Evolutionary conservation across 2,113 vertebrate genomes (phyloP).

Genomic region (Deroptyus accipitrinus): DNA sequence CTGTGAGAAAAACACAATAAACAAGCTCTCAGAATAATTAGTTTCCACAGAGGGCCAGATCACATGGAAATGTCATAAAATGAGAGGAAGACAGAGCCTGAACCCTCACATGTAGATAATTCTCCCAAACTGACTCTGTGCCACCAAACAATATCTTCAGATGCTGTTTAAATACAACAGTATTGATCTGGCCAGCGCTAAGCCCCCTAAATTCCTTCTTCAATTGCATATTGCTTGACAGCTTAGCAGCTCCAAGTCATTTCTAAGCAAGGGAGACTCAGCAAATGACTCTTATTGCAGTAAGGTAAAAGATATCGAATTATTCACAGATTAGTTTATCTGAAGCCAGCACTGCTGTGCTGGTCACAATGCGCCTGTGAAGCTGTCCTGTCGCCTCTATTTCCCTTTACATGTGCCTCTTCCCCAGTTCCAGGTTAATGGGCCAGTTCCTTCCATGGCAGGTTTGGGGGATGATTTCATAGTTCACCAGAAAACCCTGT

Average conservation of each 20-base stretch:
- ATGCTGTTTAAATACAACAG: not conserved
- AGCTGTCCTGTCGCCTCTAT: not conserved
- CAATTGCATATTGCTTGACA: not conserved
- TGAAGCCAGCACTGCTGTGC: not conserved
- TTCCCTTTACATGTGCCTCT: not conserved
- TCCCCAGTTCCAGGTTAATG: not conserved
- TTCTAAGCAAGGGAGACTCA: not conserved
- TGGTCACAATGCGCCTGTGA: not conserved
- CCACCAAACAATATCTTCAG: not conserved
- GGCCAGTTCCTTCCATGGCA: rapidly evolving
- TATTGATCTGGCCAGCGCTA: not conserved
- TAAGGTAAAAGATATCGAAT: not conserved
- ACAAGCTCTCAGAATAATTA: not conserved
- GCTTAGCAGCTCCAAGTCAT: not conserved
- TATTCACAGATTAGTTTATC: not conserved
- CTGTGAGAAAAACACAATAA: not conserved
- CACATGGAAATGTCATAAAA: not conserved
- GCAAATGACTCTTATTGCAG: not conserved
- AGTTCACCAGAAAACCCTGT: not conserved
- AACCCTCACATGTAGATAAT: constrained; percentile 7
- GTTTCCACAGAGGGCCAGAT: not conserved
- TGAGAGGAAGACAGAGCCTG: not conserved
- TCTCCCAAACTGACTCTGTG: not conserved
- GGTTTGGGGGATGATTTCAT: not conserved
- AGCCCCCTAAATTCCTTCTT: constrained; percentile 18